A percentile compares a stretch with the other conserved stretches of the same genome.
Conservation (phyloP, 2,797 vertebrate genomes). For the Muscicapa comitata region DNA sequence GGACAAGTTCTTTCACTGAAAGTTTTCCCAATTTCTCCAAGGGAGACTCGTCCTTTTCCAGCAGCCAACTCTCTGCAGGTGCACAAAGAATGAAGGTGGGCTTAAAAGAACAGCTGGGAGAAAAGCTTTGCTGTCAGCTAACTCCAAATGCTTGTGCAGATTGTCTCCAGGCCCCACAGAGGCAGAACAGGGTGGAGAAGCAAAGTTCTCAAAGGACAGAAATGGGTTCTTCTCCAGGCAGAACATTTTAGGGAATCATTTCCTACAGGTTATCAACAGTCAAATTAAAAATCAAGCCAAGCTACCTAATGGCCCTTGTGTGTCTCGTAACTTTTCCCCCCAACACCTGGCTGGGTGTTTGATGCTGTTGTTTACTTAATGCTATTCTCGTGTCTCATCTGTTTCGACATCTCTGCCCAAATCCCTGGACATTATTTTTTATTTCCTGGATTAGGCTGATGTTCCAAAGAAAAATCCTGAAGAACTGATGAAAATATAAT, state of each 20-base stretch:
- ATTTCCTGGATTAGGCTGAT: conserved; percentile 21
- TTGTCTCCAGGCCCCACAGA: fast-evolving
- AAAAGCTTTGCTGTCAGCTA: neutral
- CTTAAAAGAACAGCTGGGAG: neutral
- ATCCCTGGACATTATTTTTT: neutral
- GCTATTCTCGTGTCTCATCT: neutral
- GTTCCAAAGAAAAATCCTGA: neutral
- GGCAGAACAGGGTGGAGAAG: neutral
- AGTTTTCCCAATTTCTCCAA: neutral
- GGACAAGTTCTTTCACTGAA: neutral
- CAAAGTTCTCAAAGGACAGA: neutral
- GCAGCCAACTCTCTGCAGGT: conserved; percentile 5
- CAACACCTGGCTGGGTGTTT: neutral
- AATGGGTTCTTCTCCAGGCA: neutral
- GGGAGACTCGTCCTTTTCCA: neutral
- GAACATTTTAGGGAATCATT: neutral
- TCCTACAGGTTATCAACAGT: neutral
- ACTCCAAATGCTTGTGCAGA: neutral
- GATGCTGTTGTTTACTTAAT: neutral
- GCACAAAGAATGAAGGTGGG: conserved; percentile 10
- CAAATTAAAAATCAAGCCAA: neutral
- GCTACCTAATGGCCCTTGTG: neutral
- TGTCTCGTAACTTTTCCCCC: neutral
- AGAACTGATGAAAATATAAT: neutral
- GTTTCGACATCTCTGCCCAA: conserved; percentile 38